These are phyloP conservation scores for Calosoma granatense DNA, from an alignment of 1,140 invertebrate genomes.

Conservation along the genomic window DNA sequence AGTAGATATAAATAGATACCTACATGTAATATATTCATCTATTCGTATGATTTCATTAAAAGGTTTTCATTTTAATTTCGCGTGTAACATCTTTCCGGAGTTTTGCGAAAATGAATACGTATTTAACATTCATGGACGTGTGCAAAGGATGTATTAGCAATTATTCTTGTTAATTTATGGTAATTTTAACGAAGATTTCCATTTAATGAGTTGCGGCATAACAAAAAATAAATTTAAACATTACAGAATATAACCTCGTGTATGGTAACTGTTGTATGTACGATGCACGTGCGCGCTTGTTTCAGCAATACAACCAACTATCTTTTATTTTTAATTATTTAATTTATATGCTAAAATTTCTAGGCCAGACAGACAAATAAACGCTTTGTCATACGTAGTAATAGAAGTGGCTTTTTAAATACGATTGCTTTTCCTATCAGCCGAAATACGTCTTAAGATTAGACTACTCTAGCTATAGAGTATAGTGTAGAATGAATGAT, in stretches of 20 bases:
- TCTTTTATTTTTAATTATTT: slow-evolving; percentile 4
- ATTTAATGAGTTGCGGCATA: background rate
- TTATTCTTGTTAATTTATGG: background rate
- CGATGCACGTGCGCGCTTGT: background rate
- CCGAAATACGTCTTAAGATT: too few species aligned
- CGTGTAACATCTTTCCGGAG: too few species aligned
- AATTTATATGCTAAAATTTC: slow-evolving; percentile 7
- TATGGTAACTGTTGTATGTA: background rate
- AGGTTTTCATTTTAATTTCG: too few species aligned
- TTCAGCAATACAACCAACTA: background rate
- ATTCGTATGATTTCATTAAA: too few species aligned
- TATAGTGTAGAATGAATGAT: too few species aligned
- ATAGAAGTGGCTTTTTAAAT: background rate
- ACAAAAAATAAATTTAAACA: background rate
- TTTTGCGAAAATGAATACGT: slow-evolving; percentile 3
- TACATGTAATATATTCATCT: too few species aligned
- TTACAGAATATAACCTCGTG: background rate
- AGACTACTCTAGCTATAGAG: too few species aligned
- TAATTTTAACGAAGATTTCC: background rate
- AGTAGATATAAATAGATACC: too few species aligned
- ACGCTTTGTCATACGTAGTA: background rate
- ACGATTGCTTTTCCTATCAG: too few species aligned
- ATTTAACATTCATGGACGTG: background rate
- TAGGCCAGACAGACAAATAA: background rate
- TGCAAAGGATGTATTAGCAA: background rate